A percentile compares a stretch with the other conserved stretches of the same genome.
Evolutionary conservation across 2,113 vertebrate species (phyloP).

Genomic region (Takifugu bimaculatus): DNA sequence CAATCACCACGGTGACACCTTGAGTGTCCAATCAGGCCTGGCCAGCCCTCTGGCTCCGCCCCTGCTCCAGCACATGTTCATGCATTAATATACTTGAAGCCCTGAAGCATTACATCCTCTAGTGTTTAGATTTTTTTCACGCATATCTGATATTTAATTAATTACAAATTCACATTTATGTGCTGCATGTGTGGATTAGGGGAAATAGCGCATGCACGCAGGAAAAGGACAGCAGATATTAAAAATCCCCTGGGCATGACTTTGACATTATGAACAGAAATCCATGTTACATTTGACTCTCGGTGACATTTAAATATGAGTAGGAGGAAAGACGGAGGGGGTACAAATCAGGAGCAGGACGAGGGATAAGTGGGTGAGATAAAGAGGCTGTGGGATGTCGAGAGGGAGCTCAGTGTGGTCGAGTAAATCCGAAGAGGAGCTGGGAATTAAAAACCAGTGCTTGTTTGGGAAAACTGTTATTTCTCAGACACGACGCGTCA

Average conservation of each 20-base stretch:
- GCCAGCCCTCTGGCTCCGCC: too few species aligned
- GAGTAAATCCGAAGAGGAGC: constrained; percentile 28
- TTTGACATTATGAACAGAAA: constrained; percentile 51
- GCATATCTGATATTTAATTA: not conserved
- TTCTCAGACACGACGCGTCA: not conserved
- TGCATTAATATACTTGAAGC: not conserved
- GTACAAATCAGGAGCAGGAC: constrained; percentile 32
- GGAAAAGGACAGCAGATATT: constrained; percentile 14
- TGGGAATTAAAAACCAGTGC: constrained; percentile 2
- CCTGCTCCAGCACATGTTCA: not conserved
- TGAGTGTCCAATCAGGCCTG: too few species aligned
- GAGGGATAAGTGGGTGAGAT: constrained; percentile 27
- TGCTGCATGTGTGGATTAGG: not conserved
- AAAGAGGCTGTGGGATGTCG: constrained; percentile 28
- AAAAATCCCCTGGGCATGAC: constrained; percentile 32
- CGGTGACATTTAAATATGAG: constrained; percentile 46
- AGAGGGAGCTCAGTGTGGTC: constrained; percentile 24
- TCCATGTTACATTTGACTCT: constrained; percentile 16
- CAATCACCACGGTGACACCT: too few species aligned
- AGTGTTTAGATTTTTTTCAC: not conserved
- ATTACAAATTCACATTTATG: not conserved
- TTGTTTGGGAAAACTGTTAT: constrained; percentile 2
- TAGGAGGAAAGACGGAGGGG: constrained; percentile 19
- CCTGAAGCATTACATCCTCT: not conserved
- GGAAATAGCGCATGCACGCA: not conserved